Percentiles rank a stretch among this genome's conserved stretches.
Conservation (phyloP, 2,113 vertebrate species). For the Aspiorhynchus laticeps region DNA sequence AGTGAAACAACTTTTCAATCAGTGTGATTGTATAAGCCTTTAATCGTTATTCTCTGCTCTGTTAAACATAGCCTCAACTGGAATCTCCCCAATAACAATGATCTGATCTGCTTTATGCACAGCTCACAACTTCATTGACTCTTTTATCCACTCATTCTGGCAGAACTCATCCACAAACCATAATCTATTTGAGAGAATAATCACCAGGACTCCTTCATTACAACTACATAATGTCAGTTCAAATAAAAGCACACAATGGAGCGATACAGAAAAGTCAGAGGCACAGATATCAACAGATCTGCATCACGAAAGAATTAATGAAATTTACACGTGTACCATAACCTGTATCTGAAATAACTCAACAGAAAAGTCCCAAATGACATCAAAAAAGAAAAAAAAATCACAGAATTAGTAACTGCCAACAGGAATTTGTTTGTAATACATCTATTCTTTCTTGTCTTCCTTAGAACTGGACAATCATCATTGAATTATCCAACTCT, state of each 20-base stretch:
- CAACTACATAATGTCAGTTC: neutral
- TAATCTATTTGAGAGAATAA: neutral
- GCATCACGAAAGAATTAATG: neutral
- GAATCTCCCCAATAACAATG: neutral
- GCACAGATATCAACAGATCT: neutral
- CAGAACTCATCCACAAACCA: constrained; percentile 7
- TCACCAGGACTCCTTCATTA: neutral
- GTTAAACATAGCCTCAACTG: neutral
- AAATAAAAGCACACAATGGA: neutral
- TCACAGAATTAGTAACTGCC: neutral
- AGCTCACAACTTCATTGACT: neutral
- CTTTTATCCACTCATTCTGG: neutral
- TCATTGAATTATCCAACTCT: neutral
- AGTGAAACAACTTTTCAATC: neutral
- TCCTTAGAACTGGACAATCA: constrained; percentile 12
- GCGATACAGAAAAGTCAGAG: constrained; percentile 22
- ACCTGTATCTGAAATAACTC: neutral
- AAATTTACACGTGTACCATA: neutral
- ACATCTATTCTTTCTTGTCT: neutral
- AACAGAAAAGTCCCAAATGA: neutral
- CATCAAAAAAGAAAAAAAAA: neutral
- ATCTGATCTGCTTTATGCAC: neutral
- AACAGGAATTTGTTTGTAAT: neutral
- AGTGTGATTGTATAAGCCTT: neutral
- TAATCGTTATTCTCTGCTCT: neutral